Base-by-base conservation (phyloP, 2,797 vertebrate genomes). In the Characodon lateralis region DNA sequence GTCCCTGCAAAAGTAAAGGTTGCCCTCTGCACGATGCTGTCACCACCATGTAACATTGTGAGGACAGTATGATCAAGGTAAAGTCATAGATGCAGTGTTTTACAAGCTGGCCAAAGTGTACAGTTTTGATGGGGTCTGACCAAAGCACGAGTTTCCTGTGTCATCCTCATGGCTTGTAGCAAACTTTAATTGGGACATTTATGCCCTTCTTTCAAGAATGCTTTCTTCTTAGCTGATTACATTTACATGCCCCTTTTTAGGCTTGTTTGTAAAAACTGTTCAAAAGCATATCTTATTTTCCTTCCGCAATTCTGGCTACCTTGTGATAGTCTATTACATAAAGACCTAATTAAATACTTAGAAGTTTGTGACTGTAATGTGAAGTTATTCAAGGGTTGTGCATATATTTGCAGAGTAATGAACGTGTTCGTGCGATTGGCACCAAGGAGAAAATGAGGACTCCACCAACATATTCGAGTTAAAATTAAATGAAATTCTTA, bases 401-500 rank as follows among this genome's bases (percentile, higher is more conserved):
- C 14, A 69, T 69, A 69, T 12, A 2, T 69, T 14, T n/a, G 24
- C 66, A 69, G 6, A 13, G 10, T 20, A 8, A 18, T 31, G 16
- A 18, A 20, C 35, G 43, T 8, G 24, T 26, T 16, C n/a, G 48
- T 66, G 10, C 41, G 5, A 26, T 1, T 80, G 71, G 66, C 72
- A 71, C 66, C 48, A 63, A 50, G 78, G 80, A 63, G 76, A 80
- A 85, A 75, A 76, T 89, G 89, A 89, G 88, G 81, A 85, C 83
- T 65, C 8, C 77, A 87, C 56, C 84, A 81, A 94, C 94, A 95
- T 90, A 94, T 95, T 94, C 94, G 94, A 88, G 74, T 80, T 88
- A 66, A 81, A 79, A 56, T 74, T 61, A 73, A 61, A 31, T 0
- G 31, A 58, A 77, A 13, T 31, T 81, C 92, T 56, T 83, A 94